Evolutionary conservation across 2,113 vertebrate genomes (phyloP).

Genomic region (Grallaria varia): DNA sequence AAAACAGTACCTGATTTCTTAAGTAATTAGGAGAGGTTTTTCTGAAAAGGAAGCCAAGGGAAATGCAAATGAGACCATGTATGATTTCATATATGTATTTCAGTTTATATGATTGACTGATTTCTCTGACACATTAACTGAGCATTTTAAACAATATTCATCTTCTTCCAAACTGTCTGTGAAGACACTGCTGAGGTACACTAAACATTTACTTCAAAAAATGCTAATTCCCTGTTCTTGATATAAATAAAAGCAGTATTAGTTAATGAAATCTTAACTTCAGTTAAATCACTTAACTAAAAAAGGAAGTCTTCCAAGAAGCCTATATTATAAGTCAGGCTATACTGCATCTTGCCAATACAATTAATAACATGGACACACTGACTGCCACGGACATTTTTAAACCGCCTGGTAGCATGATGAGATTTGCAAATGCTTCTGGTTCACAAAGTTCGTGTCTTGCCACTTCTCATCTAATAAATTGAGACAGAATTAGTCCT

Average conservation of each 20-base stretch:
- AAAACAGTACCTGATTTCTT: neutral
- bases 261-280: neutral
- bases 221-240: neutral
- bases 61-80: neutral
- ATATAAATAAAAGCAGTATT: neutral
- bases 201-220: neutral
- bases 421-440: constrained; percentile 54
- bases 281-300: neutral
- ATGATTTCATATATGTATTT: neutral
- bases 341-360: neutral
- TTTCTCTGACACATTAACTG: neutral
- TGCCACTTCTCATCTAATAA: constrained; percentile 82
- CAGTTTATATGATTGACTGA: neutral
- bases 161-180: neutral
- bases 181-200: neutral
- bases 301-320: neutral
- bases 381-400: neutral
- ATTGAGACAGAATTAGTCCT: constrained; percentile 93
- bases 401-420: neutral
- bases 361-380: neutral
- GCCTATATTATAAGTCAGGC: neutral
- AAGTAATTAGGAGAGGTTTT: neutral
- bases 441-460: constrained; percentile 60
- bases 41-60: neutral
- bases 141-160: neutral